Evolutionary conservation across 2,888 invertebrate genomes (phyloP).

Genomic region (Horisme vitalbata): DNA sequence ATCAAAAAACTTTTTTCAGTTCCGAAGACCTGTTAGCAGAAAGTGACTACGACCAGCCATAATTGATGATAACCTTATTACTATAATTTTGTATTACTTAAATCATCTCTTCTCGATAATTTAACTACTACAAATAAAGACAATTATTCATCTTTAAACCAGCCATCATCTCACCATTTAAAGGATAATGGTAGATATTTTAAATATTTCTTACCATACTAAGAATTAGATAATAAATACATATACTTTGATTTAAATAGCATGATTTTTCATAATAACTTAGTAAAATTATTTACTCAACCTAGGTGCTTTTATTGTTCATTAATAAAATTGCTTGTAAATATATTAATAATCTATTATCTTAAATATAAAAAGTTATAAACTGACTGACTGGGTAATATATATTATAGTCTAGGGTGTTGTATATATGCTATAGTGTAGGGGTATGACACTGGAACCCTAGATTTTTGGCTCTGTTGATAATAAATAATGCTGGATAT

Average conservation of each 20-base stretch:
- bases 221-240: too few relatives aligned
- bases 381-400: too few relatives aligned
- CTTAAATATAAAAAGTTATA: too few relatives aligned
- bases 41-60: not conserved
- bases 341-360: too few relatives aligned
- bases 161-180: not conserved
- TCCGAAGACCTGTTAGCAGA: slow-evolving; percentile 5
- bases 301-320: too few relatives aligned
- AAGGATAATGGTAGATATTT: slow-evolving; percentile 3
- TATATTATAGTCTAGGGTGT: too few relatives aligned
- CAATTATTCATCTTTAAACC: not conserved
- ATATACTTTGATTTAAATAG: not conserved
- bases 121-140: slow-evolving; percentile 1
- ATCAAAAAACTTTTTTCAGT: slow-evolving; percentile 1
- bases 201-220: not conserved
- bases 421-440: too few relatives aligned
- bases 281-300: not conserved
- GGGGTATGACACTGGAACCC: too few relatives aligned
- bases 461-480: too few relatives aligned
- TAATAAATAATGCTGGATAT: too few relatives aligned
- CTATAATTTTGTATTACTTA: slow-evolving; percentile 3
- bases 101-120: not conserved
- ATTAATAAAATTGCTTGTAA: too few relatives aligned
- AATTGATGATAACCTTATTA: slow-evolving; percentile 4
- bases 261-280: slow-evolving; percentile 1